Base-by-base conservation (phyloP, 2,113 vertebrate genomes). In the Engraulis encrasicolus region DNA sequence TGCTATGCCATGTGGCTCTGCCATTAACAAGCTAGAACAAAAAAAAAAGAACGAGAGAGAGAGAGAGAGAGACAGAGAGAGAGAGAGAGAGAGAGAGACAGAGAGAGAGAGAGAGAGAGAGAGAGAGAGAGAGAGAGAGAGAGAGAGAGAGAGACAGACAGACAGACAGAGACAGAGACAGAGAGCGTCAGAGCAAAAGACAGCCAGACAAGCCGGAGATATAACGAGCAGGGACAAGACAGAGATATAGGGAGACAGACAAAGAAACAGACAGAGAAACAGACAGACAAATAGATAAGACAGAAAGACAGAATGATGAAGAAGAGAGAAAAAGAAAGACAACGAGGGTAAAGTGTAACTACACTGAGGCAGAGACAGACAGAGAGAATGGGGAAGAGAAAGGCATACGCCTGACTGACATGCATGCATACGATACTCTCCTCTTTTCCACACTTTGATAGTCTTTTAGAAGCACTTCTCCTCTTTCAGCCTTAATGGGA, bases 401-500 rank as follows among this genome's bases (percentile, higher is more conserved):
- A 66, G 58, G 58, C n/a, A 11, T 23, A 66, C 27, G 15, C 27
- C 23, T 12, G 15, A 27, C 27, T 27, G 27, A 66, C 27, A 14
- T 31, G 14, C 23, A 45, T 45, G 9, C 40, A n/a, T n/a, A n/a
- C n/a, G n/a, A n/a, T n/a, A 9, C 40, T 45, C 40, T 45, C 40
- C 40, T 45, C 23, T 66, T 31, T 66, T 66, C 15, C 27, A 2
- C 58, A 0, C 58, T 66, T 66, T 66, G 58, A 66, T 66, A 31
- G 31, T 66, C 58, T 66, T 66, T 66, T 23, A 66, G 31, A 66
- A 14, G 58, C 12, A 66, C 12, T 66, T 27, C 58, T 66, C 74
- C 82, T 90, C n/a, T 89, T 86, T 90, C 87, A 74, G 82, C 88
- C 88, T 93, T 91, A 87, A 85, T 49, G 85, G 71, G 90, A 90